Base-by-base conservation (phyloP, 2,888 invertebrate genomes). In the Sminthurides aquaticus region DNA sequence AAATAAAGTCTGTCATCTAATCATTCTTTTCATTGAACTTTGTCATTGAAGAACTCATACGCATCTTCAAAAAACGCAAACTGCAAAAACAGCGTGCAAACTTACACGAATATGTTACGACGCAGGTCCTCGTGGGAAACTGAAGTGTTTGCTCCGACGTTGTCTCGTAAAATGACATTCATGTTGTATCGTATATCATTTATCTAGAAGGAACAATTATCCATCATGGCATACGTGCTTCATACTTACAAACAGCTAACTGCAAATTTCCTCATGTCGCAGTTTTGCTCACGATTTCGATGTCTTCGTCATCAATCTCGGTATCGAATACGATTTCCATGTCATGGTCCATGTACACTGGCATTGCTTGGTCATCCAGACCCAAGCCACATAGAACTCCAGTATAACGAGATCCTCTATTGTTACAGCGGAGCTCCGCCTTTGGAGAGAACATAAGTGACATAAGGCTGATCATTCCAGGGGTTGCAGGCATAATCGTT, bases 331-430 rank as follows among this genome's bases (percentile, higher is more conserved):
- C 79, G 15, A 94, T 78, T 58, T 89, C 85, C 75, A 95, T 82
- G 78, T 97, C 96, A 78, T 94, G 91, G 72, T 91, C 89, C 11
- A 87, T 86, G 79, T 87, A 88, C 62, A 86, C 79, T 1, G 62
- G 43, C 18, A 49, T 58, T 18, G 78, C 75, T 0, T 81, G 71
- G 0, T 81, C 79, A 65, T 85, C 78, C 74, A 80, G 84, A 34
- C 96, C 96, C 18, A 96, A 82, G 0, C 96, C 96, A 79, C 93
- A 92, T 43, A 97, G 80, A 11, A 89, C 86, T 22, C 89, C 87
- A 52, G 86, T 87, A 77, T 90, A 89, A 25, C 84, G 82, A 0
- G 84, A 83, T 18, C 62, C 54, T 3, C 60, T 54, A 8, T 49
- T 55, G 29, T 74, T 69, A 8, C 62, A 61, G 18, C 74, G 64